Evolutionary conservation across 2,888 invertebrate species (phyloP), one percentile per base, ranked within the genome.

Genomic region (Ophion obscuratus): DNA sequence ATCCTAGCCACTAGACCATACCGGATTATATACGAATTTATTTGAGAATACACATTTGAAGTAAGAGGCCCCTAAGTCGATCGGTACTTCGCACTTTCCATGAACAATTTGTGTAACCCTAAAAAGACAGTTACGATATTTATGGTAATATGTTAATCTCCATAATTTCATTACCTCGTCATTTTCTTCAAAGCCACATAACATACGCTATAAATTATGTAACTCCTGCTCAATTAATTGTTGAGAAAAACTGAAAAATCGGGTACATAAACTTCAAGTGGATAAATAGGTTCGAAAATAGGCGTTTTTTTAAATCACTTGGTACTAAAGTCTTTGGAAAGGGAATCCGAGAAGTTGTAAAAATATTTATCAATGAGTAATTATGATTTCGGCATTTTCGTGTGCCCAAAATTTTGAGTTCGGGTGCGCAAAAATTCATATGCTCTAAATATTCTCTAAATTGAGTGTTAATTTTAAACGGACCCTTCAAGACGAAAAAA

Each of bases 1-100:
- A 95, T 95, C 95, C 95, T 95, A 95, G 94, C 95, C 95, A 95
- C 95, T 95, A 95, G 95, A 95, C 95, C 95, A 95, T 95, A 95
- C 94, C 94, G 73, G 73, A 73, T 61, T 61, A 61, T 61, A 24
- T 20, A 61, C 9, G 6, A 61, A 1, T 1, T 0, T 24, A 17
- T n/a, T 24, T 24, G 2, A 24, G 53, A 53, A 17, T 1, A 14
- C 14, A 5, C 17, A 53, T 3, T 17, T 5, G 53, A 4, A 53
- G 0, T 53, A 53, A 5, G 14, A 53, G 53, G 14, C 17, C 17
- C 53, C 17, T 53, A 14, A 53, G 14, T 14, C 0, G 17, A 53
- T 14, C 5, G 5, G 11, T 53, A 47, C 17, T 4, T 3, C 14
- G 53, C 5, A 14, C 3, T 53, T 53, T 53, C 1, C 5, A 53